phyloP scores from a whole-genome alignment of 2,888 invertebrate species.

The Eupeodes luniger region DNA sequence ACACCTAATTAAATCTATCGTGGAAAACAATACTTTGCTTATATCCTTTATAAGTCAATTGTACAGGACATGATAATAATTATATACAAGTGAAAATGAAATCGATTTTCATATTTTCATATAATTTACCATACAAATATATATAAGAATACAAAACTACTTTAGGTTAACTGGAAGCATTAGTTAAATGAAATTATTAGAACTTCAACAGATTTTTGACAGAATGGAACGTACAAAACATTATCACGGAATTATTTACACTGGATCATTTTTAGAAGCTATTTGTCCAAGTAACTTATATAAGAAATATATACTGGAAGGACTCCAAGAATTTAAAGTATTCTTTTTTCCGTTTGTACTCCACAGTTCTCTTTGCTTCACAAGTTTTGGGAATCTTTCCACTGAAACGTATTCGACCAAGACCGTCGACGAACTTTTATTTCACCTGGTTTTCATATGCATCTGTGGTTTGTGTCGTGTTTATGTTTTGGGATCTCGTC shows the following conservation, averaged over 20 bases:
- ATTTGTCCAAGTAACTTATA: conserved; percentile 46
- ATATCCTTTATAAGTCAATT: neutral
- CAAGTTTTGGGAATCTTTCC: conserved; percentile 67
- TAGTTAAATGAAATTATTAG: neutral
- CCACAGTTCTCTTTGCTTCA: conserved; percentile 40
- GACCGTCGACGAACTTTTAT: neutral
- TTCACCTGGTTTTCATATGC: conserved; percentile 58
- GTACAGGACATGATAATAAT: neutral
- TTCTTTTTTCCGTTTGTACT: neutral
- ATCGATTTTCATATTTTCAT: neutral
- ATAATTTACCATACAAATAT: neutral
- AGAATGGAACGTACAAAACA: conserved; percentile 22
- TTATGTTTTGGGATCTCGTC: conserved; percentile 52
- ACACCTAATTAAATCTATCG: neutral
- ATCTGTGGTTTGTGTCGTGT: conserved; percentile 28
- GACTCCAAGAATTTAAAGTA: neutral
- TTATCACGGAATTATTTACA: neutral
- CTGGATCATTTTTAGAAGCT: conserved; percentile 57
- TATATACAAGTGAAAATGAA: neutral
- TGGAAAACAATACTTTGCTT: neutral
- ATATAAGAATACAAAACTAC: neutral
- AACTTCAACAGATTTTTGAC: no score
- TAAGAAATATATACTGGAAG: no score
- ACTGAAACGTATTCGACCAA: conserved; percentile 32
- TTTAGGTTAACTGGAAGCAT: neutral